Percentiles rank a stretch among this genome's conserved stretches.
Conservation (phyloP, 2,113 vertebrate genomes). For the Phalacrocorax carbo region DNA sequence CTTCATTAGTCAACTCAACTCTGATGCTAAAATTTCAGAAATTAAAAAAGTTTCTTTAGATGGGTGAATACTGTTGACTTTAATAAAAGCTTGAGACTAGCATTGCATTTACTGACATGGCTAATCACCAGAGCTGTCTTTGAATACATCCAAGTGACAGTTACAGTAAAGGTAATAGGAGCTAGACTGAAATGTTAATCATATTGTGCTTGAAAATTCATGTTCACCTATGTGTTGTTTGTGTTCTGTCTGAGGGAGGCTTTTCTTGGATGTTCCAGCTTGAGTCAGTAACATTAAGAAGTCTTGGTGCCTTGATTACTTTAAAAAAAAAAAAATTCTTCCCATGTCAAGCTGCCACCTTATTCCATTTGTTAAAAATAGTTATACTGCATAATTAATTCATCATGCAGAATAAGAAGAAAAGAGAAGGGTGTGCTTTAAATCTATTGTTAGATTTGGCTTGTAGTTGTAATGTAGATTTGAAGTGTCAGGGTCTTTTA, state of each 20-base stretch:
- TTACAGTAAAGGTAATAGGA: neutral
- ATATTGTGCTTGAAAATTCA: neutral
- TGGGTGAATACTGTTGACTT: neutral
- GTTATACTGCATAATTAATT: neutral
- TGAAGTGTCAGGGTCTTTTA: neutral
- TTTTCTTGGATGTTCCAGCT: conserved; percentile 11
- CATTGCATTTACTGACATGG: neutral
- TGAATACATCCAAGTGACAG: neutral
- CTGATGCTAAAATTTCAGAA: neutral
- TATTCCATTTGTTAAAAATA: neutral
- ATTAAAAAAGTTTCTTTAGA: neutral
- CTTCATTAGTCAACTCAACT: neutral
- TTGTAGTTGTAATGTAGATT: neutral
- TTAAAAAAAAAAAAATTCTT: neutral
- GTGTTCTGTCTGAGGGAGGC: neutral
- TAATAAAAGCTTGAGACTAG: neutral
- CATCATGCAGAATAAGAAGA: neutral
- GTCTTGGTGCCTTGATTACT: conserved; percentile 3
- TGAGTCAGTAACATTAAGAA: neutral
- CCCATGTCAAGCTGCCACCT: neutral
- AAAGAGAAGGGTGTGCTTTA: neutral
- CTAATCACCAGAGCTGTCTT: neutral
- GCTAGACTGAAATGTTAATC: neutral
- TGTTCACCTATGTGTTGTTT: neutral
- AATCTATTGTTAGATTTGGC: neutral